Percentiles rank a stretch among this genome's conserved stretches.
These are phyloP conservation scores for Strongylocentrotus purpuratus DNA, from an alignment of 35 echinoderm and acorn worm genomes.

Conservation along the genomic window DNA sequence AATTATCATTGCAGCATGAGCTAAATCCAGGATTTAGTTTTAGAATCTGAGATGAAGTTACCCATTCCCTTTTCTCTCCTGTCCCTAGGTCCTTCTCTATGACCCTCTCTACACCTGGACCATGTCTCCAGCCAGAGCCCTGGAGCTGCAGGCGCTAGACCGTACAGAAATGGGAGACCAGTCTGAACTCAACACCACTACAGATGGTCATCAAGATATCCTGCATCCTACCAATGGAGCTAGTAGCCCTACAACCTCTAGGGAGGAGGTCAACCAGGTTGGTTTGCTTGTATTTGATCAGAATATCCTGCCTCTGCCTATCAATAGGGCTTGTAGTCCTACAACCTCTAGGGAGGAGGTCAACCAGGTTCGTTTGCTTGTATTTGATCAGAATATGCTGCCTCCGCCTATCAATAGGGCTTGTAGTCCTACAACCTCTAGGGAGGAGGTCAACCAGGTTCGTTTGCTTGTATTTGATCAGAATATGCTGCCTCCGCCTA, in stretches of 20 bases:
- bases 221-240: not conserved
- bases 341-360: slow-evolving; percentile 46
- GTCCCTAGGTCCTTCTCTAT: slow-evolving; percentile 82
- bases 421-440: not conserved
- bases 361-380: slow-evolving; percentile 29
- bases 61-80: too few species aligned
- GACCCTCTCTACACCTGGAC: slow-evolving; percentile 96
- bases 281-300: not conserved
- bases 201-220: slow-evolving; percentile 32
- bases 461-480: not conserved
- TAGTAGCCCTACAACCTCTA: not conserved
- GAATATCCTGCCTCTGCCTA: not conserved
- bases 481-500: not conserved
- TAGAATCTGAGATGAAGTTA: too few species aligned
- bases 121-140: slow-evolving; percentile 84
- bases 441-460: slow-evolving; percentile 68
- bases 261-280: slow-evolving; percentile 68
- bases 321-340: not conserved
- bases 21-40: too few species aligned
- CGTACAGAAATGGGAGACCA: slow-evolving; percentile 63
- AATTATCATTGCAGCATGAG: too few species aligned
- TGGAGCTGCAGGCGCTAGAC: slow-evolving; percentile 67
- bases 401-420: not conserved
- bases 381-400: slow-evolving; percentile 37
- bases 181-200: slow-evolving; percentile 70